These are phyloP conservation scores for Zaprionus nigranus DNA, from an alignment of 1,140 invertebrate species.

Conservation along the genomic window DNA sequence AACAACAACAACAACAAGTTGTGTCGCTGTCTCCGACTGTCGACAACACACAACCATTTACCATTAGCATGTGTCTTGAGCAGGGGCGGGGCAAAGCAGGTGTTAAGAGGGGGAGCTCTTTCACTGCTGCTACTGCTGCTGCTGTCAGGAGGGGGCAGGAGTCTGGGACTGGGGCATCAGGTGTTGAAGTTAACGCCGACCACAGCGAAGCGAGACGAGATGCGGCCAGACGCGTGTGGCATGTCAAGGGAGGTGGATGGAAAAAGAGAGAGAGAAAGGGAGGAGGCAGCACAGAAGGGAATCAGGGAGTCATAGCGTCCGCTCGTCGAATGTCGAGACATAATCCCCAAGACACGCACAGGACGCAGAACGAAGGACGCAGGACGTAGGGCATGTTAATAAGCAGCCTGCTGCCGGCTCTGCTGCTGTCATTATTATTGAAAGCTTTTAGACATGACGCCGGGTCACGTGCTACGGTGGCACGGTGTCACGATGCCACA, in stretches of 20 bases:
- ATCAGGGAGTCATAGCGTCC: neutral
- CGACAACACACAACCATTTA: conserved; percentile 63
- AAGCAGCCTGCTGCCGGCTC: conserved; percentile 48
- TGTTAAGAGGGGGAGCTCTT: neutral
- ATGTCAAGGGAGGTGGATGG: neutral
- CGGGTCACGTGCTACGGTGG: conserved; percentile 61
- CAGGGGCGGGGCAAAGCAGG: neutral
- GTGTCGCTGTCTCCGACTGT: conserved; percentile 48
- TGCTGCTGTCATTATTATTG: conserved; percentile 65
- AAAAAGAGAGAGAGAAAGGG: neutral
- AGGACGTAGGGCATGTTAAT: conserved; percentile 52
- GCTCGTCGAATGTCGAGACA: conserved; percentile 29
- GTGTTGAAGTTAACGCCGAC: conserved; percentile 66
- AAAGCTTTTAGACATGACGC: conserved; percentile 78
- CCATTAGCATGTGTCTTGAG: conserved; percentile 69
- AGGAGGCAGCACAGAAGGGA: neutral
- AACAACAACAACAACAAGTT: conserved; percentile 49
- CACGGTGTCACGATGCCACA: neutral
- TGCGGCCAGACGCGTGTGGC: neutral
- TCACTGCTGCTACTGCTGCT: neutral
- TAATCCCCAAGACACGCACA: conserved; percentile 64
- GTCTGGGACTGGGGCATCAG: conserved; percentile 33
- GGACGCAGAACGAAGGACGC: conserved; percentile 2
- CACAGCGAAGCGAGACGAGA: conserved; percentile 3
- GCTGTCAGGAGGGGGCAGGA: neutral